Evolutionary conservation across 2,888 invertebrate species (phyloP).

Genomic region (Poecilobothrus nobilitatus): DNA sequence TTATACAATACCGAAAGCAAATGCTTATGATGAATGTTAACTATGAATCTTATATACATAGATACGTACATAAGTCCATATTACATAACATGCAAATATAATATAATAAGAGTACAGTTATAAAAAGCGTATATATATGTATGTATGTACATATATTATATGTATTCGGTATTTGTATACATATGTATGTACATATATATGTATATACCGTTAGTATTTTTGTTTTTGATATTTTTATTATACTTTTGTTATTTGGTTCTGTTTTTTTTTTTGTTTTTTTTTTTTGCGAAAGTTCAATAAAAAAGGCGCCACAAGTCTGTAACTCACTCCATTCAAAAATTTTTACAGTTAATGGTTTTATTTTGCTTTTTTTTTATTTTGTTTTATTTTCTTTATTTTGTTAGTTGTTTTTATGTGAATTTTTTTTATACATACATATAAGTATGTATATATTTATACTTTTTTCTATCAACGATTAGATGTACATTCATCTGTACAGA

Average conservation of each 20-base stretch:
- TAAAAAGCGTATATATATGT: background rate
- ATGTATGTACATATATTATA: no score
- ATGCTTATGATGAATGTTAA: background rate
- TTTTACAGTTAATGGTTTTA: background rate
- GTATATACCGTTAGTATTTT: background rate
- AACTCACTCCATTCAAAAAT: slow-evolving; percentile 4
- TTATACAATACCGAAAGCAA: background rate
- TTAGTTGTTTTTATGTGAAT: background rate
- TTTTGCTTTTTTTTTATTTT: background rate
- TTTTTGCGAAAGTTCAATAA: background rate
- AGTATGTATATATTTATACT: no score
- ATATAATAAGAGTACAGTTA: background rate
- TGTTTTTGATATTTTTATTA: background rate
- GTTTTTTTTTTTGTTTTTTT: background rate
- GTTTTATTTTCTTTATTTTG: background rate
- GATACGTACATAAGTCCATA: no score
- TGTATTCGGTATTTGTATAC: no score
- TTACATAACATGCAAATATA: no score
- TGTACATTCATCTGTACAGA: no score
- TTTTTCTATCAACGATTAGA: no score
- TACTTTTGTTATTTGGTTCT: background rate
- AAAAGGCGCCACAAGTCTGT: slow-evolving; percentile 12
- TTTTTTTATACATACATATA: no score
- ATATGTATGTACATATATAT: no score
- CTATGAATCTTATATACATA: background rate